These are phyloP conservation scores for Atlantisia rogersi DNA, from an alignment of 2,113 vertebrate genomes.

Conservation along the genomic window DNA sequence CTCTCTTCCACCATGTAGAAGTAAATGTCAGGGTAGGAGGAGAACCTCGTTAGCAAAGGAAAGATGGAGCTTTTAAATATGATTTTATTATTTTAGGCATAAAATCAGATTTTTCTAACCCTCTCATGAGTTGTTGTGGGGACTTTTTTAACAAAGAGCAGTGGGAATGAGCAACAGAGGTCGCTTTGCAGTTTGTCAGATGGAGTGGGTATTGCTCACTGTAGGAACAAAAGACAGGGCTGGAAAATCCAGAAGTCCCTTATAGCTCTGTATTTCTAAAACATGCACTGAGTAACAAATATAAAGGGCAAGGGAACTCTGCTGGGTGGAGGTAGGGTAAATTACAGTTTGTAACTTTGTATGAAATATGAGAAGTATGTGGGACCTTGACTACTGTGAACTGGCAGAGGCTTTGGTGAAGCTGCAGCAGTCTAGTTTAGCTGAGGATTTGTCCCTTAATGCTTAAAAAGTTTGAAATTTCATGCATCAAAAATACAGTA, in stretches of 20 bases:
- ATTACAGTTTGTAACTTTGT: not conserved
- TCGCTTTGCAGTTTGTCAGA: not conserved
- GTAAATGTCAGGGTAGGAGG: not conserved
- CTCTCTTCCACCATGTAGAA: not conserved
- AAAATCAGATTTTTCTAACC: not conserved
- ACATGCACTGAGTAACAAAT: not conserved
- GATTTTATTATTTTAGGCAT: not conserved
- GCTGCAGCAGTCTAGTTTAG: not conserved
- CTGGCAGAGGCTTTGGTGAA: not conserved
- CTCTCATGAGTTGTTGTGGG: not conserved
- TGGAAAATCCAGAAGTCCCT: not conserved
- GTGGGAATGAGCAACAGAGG: not conserved
- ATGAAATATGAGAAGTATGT: not conserved
- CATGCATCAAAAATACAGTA: not conserved
- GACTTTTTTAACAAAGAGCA: not conserved
- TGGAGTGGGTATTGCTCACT: not conserved
- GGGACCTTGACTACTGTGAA: not conserved
- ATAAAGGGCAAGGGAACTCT: not conserved
- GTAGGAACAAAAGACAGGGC: not conserved
- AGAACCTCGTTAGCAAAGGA: not conserved
- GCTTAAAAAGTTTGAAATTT: not conserved
- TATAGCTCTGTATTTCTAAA: not conserved
- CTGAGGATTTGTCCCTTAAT: not conserved
- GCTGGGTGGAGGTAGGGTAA: not conserved
- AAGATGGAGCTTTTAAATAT: not conserved